Evolutionary conservation across 1,140 invertebrate species (phyloP).

Genomic region (Leptinotarsa texana): DNA sequence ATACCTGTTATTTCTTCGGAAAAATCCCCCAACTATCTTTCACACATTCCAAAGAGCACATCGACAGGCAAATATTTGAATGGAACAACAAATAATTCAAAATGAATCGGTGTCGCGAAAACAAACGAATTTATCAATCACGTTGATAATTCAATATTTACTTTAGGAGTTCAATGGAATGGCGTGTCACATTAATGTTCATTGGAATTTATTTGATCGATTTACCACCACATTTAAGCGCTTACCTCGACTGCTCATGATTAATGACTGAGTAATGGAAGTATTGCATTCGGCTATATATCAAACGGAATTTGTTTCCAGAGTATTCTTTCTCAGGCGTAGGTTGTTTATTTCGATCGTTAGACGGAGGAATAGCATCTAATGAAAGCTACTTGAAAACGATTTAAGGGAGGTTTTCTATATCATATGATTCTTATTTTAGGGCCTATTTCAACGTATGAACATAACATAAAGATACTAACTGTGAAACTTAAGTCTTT

Average conservation of each 20-base stretch:
- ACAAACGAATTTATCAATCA: conserved; percentile 11
- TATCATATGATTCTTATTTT: too few relatives aligned
- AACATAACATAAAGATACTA: too few relatives aligned
- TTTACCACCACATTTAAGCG: conserved; percentile 4
- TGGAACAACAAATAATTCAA: not conserved
- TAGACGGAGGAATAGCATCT: too few relatives aligned
- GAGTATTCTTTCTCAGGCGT: too few relatives aligned
- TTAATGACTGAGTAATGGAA: not conserved
- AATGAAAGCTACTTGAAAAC: too few relatives aligned
- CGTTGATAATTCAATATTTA: conserved; percentile 13
- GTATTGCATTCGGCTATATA: conserved; percentile 3
- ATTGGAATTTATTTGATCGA: conserved; percentile 18
- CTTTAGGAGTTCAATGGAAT: conserved; percentile 16
- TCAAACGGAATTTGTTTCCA: conserved; percentile 2
- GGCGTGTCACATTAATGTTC: conserved; percentile 11
- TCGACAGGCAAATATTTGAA: not conserved
- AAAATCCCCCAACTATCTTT: too few relatives aligned
- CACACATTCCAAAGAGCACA: not conserved
- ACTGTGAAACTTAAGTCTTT: too few relatives aligned
- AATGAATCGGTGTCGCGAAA: conserved; percentile 6
- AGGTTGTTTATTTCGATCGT: too few relatives aligned
- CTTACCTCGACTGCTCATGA: not conserved
- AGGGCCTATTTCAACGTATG: too few relatives aligned
- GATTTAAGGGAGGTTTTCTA: too few relatives aligned
- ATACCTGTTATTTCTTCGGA: too few relatives aligned